Conservation (phyloP, 2,113 vertebrate species). For the Odontesthes bonariensis region DNA sequence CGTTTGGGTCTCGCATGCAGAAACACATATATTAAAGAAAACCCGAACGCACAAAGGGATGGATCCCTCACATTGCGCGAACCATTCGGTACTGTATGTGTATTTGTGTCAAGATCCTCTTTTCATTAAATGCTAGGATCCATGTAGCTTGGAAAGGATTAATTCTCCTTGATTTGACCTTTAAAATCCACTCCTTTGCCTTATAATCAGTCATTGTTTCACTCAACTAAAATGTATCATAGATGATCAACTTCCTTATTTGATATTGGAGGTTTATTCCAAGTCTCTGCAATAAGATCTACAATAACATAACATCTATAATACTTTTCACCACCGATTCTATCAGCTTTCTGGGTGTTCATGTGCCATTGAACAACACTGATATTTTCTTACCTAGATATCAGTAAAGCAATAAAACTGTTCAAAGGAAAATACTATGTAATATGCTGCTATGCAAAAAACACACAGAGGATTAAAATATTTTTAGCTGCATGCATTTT, state of each 20-base stretch:
- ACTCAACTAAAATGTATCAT: neutral
- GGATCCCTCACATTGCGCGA: slow-evolving; percentile 8
- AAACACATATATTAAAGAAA: slow-evolving; percentile 21
- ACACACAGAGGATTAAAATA: too few relatives aligned
- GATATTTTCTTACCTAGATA: too few relatives aligned
- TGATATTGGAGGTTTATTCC: slow-evolving; percentile 19
- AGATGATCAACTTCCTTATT: slow-evolving; percentile 2
- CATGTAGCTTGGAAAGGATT: neutral
- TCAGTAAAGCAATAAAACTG: too few relatives aligned
- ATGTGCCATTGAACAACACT: neutral
- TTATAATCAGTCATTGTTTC: slow-evolving; percentile 24
- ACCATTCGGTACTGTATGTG: too few relatives aligned
- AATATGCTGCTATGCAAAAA: too few relatives aligned
- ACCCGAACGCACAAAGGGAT: neutral
- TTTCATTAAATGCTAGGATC: neutral
- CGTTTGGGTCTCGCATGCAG: slow-evolving; percentile 15
- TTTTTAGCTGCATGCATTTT: too few relatives aligned
- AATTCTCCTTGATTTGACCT: slow-evolving; percentile 14
- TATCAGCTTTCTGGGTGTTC: slow-evolving; percentile 25
- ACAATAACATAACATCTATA: too few relatives aligned
- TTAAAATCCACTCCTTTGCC: neutral
- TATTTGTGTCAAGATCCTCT: neutral
- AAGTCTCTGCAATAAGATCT: slow-evolving; percentile 37
- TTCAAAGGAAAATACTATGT: too few relatives aligned
- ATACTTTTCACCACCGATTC: slow-evolving; percentile 44